Evolutionary conservation across 2,797 vertebrate genomes (phyloP).

Genomic region (Phylloscopus collybita): DNA sequence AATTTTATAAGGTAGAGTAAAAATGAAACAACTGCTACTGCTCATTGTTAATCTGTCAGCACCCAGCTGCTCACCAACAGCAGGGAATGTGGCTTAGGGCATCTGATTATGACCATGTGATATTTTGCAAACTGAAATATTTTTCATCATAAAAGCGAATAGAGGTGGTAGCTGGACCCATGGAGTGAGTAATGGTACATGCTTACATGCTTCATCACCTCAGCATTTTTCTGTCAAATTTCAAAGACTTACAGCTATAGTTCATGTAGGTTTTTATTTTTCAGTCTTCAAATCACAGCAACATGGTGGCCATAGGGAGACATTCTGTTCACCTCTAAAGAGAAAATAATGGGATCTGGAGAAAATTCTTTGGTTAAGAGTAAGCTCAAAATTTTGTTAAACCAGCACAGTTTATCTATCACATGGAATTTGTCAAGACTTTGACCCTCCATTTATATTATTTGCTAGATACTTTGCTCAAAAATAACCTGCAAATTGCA

Average conservation of each 20-base stretch:
- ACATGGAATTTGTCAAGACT: background rate
- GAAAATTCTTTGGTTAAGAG: background rate
- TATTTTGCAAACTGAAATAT: background rate
- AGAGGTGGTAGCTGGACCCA: background rate
- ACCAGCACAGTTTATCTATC: background rate
- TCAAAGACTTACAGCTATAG: background rate
- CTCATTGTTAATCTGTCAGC: background rate
- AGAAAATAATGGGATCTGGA: background rate
- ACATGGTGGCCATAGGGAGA: background rate
- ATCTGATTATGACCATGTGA: background rate
- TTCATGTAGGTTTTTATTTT: background rate
- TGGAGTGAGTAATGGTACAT: background rate
- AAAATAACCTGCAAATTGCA: background rate
- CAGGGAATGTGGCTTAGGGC: background rate
- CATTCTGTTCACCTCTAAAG: background rate
- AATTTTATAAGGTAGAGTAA: background rate
- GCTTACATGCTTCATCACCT: background rate
- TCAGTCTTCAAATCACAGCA: background rate
- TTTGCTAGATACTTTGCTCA: background rate
- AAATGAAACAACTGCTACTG: background rate
- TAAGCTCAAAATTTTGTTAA: background rate
- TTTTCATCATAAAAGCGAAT: background rate
- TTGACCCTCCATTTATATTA: background rate
- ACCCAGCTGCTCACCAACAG: background rate
- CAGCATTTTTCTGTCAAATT: slow-evolving; percentile 8